Evolutionary conservation across 2,113 vertebrate genomes (phyloP).

Genomic region (Microcebus murinus): DNA sequence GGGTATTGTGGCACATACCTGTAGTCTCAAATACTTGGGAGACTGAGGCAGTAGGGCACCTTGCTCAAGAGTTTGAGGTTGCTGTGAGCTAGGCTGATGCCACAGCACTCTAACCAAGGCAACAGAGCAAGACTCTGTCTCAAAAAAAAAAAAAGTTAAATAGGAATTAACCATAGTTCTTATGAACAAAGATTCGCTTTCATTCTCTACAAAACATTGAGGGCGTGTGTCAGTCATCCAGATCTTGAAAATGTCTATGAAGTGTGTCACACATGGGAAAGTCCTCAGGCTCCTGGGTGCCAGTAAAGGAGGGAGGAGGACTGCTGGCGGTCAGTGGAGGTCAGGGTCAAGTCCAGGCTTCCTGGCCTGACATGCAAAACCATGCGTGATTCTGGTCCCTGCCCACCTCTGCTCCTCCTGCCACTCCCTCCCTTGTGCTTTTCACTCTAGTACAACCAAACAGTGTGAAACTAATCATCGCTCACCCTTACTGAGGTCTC

Average conservation of each 20-base stretch:
- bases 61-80: no score
- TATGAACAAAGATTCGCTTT: background rate
- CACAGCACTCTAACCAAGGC: no score
- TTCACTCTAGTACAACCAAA: background rate
- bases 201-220: background rate
- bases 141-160: background rate
- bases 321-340: background rate
- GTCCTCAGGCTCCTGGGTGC: background rate
- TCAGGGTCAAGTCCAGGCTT: constrained; percentile 10
- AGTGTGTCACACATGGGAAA: background rate
- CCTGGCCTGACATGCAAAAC: background rate
- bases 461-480: constrained; percentile 37
- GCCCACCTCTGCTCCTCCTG: constrained; percentile 67
- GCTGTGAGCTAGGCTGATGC: no score
- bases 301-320: background rate
- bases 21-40: no score
- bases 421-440: background rate
- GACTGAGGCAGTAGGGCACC: no score
- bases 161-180: background rate
- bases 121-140: no score
- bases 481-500: constrained; percentile 46
- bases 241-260: background rate
- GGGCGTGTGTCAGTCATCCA: background rate
- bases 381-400: background rate
- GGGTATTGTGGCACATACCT: no score